Percentiles rank a stretch among this genome's conserved stretches.
Evolutionary conservation across 1,140 invertebrate genomes (phyloP).

Genomic region (Drosophila ironensis): DNA sequence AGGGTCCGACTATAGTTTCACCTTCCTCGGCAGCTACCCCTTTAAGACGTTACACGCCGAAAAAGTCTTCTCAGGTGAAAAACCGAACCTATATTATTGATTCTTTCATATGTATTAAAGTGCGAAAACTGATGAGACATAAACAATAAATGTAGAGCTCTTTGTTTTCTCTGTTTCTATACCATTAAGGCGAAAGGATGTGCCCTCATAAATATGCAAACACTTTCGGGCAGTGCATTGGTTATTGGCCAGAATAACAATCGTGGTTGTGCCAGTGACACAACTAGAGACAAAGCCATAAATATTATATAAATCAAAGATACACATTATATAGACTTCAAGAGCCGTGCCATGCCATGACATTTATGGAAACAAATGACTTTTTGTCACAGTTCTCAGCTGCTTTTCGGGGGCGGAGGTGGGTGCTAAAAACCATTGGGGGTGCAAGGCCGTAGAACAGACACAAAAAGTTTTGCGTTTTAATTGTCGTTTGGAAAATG

Average conservation of each 20-base stretch:
- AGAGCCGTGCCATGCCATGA: conserved; percentile 54
- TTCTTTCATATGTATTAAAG: no score
- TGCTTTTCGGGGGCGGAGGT: background rate
- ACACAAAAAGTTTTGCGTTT: conserved; percentile 52
- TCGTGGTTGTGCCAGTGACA: conserved; percentile 19
- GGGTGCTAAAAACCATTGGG: no score
- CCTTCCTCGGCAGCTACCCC: background rate
- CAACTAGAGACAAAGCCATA: conserved; percentile 24
- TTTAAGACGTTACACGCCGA: conserved; percentile 2
- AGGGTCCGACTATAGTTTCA: background rate
- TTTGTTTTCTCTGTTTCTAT: background rate
- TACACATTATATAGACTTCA: conserved; percentile 62
- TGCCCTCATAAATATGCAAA: conserved; percentile 38
- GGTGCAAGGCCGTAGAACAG: conserved; percentile 6
- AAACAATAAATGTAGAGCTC: no score
- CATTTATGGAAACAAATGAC: conserved; percentile 72
- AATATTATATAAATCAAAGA: conserved; percentile 69
- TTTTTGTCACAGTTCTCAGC: conserved; percentile 51
- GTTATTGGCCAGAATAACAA: conserved; percentile 34
- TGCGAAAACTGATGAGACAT: no score
- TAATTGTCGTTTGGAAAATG: conserved; percentile 66
- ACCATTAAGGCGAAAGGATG: no score
- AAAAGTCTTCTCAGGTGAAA: no score
- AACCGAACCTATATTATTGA: no score
- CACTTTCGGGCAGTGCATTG: conserved; percentile 29